Base-by-base conservation (phyloP, 1,140 invertebrate species). In the Calephelis virginiensis region DNA sequence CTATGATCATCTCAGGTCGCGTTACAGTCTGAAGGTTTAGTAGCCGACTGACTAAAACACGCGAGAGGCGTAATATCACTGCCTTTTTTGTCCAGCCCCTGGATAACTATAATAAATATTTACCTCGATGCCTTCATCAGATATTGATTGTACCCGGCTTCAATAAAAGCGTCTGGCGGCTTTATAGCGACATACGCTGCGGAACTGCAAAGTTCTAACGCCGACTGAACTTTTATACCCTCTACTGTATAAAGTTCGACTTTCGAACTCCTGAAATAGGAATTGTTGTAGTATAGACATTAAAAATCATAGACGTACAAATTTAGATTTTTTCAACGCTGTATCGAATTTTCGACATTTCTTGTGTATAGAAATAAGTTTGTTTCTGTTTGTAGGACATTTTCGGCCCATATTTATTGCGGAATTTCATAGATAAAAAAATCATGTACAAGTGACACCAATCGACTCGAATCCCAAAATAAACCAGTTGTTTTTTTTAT, bases 51-150 rank as follows among this genome's bases (percentile, higher is more conserved):
- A 46, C 45, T 11, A 46, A 46, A 4, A 9, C 45, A 12, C 47
- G 1, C 8, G 5, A 11, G 47, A n/a, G 11, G n/a, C 11, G n/a
- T 48, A 10, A 6, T 12, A 48, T 5, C 47, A 5, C 5, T 6
- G 12, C 28, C 28, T 60, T 8, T 9, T 7, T 38, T 9, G 28
- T 60, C n/a, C n/a, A 10, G 17, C 1, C 40, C 8, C 40, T 43
- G 7, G 6, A 60, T 60, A 17, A 46, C 17, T 5, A 38, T 40
- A 46, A 6, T 8, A 46, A 11, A 43, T 43, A 49, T 45, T 53
- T 75, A 87, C 87, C 80, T 87, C 8, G 83, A 74, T 12, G 87
- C 87, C 64, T 76, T 86, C 8, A 88, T 66, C 7, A 90, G 71
- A 64, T 90, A 88, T 62, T 86, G 76, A 28, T 84, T 74, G 53